Conservation (phyloP, 2,888 invertebrate genomes). For the Pristionchus japonicus region DNA sequence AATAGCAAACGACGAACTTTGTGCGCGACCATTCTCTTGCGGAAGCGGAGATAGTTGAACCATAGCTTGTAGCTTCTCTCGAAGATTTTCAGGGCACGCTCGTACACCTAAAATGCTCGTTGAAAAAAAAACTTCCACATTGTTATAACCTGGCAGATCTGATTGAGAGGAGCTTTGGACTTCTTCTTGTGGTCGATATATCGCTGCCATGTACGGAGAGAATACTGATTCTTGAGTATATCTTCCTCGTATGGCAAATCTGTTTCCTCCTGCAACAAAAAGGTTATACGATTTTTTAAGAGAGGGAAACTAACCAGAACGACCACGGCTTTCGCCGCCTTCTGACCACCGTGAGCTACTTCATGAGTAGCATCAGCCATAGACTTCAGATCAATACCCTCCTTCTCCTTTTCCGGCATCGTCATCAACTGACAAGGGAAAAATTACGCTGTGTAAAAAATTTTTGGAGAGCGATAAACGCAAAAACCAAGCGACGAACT, state of each 20-base stretch:
- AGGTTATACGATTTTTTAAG: not conserved
- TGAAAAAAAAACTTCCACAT: not conserved
- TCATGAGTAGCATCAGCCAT: conserved; percentile 39
- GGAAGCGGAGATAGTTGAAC: conserved; percentile 92
- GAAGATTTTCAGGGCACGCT: conserved; percentile 93
- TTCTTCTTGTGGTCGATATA: conserved; percentile 96
- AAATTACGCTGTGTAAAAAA: not conserved
- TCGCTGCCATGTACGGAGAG: conserved; percentile 97
- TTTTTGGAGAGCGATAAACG: not conserved
- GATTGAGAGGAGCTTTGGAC: conserved; percentile 79
- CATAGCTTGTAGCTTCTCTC: conserved; percentile 97
- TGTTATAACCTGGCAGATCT: conserved; percentile 62
- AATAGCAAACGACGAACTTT: conserved; percentile 77
- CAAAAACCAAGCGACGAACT: not conserved
- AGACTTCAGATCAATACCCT: conserved; percentile 7
- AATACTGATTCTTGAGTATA: conserved; percentile 94
- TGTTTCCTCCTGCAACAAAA: conserved; percentile 82
- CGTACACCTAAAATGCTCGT: conserved; percentile 82
- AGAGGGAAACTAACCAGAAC: conserved; percentile 2
- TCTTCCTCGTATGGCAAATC: conserved; percentile 99
- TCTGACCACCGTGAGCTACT: conserved; percentile 10
- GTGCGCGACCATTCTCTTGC: conserved; percentile 83
- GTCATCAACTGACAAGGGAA: not conserved
- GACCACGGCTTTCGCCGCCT: conserved; percentile 1
- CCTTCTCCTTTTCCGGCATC: conserved; percentile 42